phyloP scores from a whole-genome alignment of 2,888 invertebrate species.

The Synergus itoensis region DNA sequence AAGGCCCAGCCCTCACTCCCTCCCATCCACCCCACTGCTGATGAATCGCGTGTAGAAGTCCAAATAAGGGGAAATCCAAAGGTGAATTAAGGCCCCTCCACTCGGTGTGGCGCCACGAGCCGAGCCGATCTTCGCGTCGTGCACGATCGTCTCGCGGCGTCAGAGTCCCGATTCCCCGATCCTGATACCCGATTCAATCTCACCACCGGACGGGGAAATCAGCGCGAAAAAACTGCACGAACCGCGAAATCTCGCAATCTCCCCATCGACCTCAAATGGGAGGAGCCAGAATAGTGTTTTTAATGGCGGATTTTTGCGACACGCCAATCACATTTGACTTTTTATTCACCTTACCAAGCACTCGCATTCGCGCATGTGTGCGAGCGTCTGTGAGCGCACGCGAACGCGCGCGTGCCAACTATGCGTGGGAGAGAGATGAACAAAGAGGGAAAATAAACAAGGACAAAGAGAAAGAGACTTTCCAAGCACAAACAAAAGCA shows the following conservation, averaged over 20 bases:
- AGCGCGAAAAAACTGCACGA: conserved; percentile 53
- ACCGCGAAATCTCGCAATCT: conserved; percentile 20
- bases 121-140: conserved; percentile 31
- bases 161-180: conserved; percentile 41
- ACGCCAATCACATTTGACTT: conserved; percentile 67
- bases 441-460: conserved; percentile 36
- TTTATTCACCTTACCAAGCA: conserved; percentile 24
- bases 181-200: neutral
- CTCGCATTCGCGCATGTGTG: neutral
- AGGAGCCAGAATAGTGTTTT: conserved; percentile 71
- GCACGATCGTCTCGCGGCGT: conserved; percentile 46
- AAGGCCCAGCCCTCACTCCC: conserved; percentile 57
- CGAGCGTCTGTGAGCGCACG: conserved; percentile 2
- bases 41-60: conserved; percentile 66
- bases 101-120: conserved; percentile 42
- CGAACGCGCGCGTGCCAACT: conserved; percentile 37
- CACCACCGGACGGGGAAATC: conserved; percentile 47
- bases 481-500: neutral
- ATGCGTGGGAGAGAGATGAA: conserved; percentile 22
- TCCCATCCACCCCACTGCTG: conserved; percentile 53
- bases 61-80: conserved; percentile 71
- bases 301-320: conserved; percentile 75
- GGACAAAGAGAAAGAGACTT: conserved; percentile 5
- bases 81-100: conserved; percentile 67
- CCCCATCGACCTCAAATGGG: conserved; percentile 63